Evolutionary conservation across 2,797 vertebrate species (phyloP), one percentile per base, ranked within the genome.

Genomic region (Helostoma temminkii): DNA sequence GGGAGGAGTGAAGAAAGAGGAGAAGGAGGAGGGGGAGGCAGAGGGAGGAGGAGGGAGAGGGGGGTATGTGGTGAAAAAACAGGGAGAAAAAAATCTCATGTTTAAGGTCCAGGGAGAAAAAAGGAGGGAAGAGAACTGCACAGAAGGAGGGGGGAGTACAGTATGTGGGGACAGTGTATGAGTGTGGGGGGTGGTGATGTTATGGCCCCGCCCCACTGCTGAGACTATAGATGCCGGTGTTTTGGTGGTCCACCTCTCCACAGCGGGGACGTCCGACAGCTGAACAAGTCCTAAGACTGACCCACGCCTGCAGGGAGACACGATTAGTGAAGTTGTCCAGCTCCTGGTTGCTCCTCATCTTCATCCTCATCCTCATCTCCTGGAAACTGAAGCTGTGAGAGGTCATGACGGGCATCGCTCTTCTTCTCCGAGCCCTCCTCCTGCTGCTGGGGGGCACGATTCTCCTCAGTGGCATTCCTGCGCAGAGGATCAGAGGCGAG

Each of bases 141-240:
- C 18, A 37, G 57, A 28, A 19, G 14, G 42, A 39, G 24, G 78
- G 19, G 36, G 26, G 66, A 3, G 49, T 54, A 43, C 71, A 66
- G 66, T 34, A n/a, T 11, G 26, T 18, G 52, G 50, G 49, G 28
- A 36, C 28, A 14, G 19, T 14, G 8, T 14, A 36, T 37, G 25
- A 66, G 67, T 54, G 24, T 62, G 71, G 57, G 55, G 71, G 22
- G 9, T 32, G 32, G 26, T 83, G 83, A 89, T 80, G 87, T 88
- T 76, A 78, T 14, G 57, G 83, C 86, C 76, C 14, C 49, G 60
- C 92, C 93, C 89, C 81, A 87, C 80, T 61, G 25, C 61, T 43
- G 4, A 66, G 65, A 52, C 70, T 94, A 92, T 93, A 93, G 83
- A 91, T 90, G 74, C n/a, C 6, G 54, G 34, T 0, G 32, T 47